These are phyloP conservation scores for Loris lydekkerianus DNA, from an alignment of 2,797 vertebrate genomes.

Conservation along the genomic window DNA sequence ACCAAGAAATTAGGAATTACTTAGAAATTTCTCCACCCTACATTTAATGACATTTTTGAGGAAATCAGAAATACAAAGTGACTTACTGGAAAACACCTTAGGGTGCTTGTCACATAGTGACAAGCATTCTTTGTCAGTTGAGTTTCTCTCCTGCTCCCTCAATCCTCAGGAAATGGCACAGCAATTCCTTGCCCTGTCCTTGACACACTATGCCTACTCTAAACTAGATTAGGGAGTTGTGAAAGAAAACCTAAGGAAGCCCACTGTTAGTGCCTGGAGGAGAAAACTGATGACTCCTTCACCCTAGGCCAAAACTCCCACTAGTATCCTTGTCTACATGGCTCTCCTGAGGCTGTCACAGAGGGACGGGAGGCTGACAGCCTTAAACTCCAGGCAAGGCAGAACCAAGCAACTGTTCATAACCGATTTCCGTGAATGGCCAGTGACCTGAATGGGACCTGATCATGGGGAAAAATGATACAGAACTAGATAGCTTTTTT, in stretches of 20 bases:
- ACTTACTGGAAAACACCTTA: background rate
- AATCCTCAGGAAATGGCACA: background rate
- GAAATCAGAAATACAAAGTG: slow-evolving; percentile 13
- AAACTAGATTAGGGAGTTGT: background rate
- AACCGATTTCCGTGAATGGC: slow-evolving; percentile 55
- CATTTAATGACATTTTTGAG: background rate
- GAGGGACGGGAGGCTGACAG: slow-evolving; percentile 67
- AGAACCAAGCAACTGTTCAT: slow-evolving; percentile 73
- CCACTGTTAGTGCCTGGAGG: slow-evolving; percentile 8
- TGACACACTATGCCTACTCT: background rate
- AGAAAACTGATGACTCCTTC: background rate
- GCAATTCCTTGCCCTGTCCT: slow-evolving; percentile 61
- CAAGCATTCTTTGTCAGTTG: background rate
- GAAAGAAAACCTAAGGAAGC: slow-evolving; percentile 35
- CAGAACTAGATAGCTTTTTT: slow-evolving; percentile 58
- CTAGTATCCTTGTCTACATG: slow-evolving; percentile 48
- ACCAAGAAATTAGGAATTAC: background rate
- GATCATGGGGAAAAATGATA: slow-evolving; percentile 69
- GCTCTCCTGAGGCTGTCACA: background rate
- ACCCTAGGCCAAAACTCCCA: background rate
- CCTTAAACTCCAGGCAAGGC: slow-evolving; percentile 65
- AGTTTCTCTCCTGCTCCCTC: background rate
- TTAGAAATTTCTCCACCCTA: background rate
- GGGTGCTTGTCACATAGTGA: background rate
- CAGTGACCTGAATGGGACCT: slow-evolving; percentile 82